Conservation (phyloP, 2,113 vertebrate species). For the Craseonycteris thonglongyai region DNA sequence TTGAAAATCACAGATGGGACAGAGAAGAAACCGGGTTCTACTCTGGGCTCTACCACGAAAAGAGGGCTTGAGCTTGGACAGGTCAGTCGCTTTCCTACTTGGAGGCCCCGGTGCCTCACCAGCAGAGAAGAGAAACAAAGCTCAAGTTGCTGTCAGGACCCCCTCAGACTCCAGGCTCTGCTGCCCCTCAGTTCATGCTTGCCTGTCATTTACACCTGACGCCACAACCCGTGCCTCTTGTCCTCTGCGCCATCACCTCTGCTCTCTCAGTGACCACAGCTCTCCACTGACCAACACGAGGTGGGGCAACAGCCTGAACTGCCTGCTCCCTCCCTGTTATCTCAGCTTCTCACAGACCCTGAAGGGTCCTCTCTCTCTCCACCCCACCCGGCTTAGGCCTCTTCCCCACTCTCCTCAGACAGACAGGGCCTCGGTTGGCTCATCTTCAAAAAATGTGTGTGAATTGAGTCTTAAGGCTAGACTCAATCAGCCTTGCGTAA, state of each 20-base stretch:
- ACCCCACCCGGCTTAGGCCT: no score
- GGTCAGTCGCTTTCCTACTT: neutral
- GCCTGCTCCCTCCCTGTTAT: neutral
- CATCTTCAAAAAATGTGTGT: neutral
- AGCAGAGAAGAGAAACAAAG: neutral
- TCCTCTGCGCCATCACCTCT: neutral
- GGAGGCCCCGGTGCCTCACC: neutral
- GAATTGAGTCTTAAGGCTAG: neutral
- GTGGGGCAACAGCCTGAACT: neutral
- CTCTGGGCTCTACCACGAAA: neutral
- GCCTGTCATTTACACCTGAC: neutral
- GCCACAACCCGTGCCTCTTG: neutral
- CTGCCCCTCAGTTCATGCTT: neutral
- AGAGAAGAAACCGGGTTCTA: neutral
- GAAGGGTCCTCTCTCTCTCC: neutral
- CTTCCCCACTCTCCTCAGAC: neutral
- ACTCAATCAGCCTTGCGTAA: neutral
- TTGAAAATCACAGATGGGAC: neutral
- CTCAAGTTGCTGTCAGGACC: fast-evolving
- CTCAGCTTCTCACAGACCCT: neutral
- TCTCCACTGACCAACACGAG: neutral
- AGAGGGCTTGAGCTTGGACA: neutral
- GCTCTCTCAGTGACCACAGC: neutral
- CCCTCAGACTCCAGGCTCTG: neutral
- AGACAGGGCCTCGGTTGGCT: neutral